Conservation (phyloP, 2,797 vertebrate species). For the Gymnoscopelus microlampas region DNA sequence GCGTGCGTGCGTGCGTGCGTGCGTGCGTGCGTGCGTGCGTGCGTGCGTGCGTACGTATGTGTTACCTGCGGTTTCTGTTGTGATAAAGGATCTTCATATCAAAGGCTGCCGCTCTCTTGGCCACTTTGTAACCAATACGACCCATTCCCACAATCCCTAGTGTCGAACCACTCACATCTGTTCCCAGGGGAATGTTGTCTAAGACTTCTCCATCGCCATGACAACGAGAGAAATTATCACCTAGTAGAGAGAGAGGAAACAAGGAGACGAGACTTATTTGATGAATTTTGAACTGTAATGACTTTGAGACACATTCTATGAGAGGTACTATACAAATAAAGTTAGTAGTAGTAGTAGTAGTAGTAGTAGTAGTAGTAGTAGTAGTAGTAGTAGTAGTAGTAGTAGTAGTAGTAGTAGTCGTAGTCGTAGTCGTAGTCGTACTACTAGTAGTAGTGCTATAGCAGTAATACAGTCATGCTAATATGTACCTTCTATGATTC, state of each 20-base stretch:
- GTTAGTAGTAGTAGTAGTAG: too few relatives aligned
- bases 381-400: too few relatives aligned
- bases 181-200: slow-evolving; percentile 62
- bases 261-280: background rate
- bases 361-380: too few relatives aligned
- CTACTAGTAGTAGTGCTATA: background rate
- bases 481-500: slow-evolving; percentile 80
- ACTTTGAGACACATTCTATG: too few relatives aligned
- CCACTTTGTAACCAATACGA: slow-evolving; percentile 82
- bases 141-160: slow-evolving; percentile 87
- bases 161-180: slow-evolving; percentile 77
- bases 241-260: slow-evolving; percentile 53
- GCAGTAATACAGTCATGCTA: background rate
- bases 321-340: background rate
- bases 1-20: too few relatives aligned
- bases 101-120: slow-evolving; percentile 80
- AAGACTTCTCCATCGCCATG: slow-evolving; percentile 60
- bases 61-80: slow-evolving; percentile 81
- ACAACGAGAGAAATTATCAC: slow-evolving; percentile 70
- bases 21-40: too few relatives aligned
- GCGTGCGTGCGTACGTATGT: background rate
- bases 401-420: too few relatives aligned
- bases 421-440: too few relatives aligned
- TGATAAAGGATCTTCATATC: slow-evolving; percentile 87
- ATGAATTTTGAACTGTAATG: too few relatives aligned